Percentiles rank a stretch among this genome's conserved stretches.
These are phyloP conservation scores for Deroplatys truncata DNA, from an alignment of 2,888 invertebrate species.

Conservation along the genomic window DNA sequence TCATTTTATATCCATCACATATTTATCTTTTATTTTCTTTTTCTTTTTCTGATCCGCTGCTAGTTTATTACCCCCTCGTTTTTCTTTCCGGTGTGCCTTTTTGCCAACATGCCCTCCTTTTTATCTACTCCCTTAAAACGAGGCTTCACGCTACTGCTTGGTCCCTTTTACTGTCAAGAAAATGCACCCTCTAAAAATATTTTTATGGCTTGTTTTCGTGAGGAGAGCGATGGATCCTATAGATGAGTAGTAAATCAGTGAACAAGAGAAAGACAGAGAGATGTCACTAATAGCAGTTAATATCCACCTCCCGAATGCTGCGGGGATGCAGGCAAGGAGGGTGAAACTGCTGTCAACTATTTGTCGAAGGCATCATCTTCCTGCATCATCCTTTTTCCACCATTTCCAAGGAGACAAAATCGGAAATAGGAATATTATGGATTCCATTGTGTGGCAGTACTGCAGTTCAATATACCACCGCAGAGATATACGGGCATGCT, in stretches of 20 bases:
- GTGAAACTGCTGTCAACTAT: slow-evolving; percentile 7
- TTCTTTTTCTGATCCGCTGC: no score
- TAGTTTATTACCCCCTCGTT: background rate
- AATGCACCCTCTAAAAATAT: background rate
- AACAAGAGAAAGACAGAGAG: background rate
- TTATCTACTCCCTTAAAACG: background rate
- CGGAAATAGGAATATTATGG: slow-evolving; percentile 13
- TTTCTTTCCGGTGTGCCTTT: background rate
- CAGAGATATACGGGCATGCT: background rate
- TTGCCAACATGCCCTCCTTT: background rate
- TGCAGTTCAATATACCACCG: slow-evolving; percentile 1
- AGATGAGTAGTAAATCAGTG: background rate
- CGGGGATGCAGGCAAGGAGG: background rate
- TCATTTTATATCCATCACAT: no score
- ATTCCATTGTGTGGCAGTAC: background rate
- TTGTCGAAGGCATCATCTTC: background rate
- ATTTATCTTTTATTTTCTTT: no score
- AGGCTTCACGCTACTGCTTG: background rate
- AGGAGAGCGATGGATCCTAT: background rate
- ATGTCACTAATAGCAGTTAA: background rate
- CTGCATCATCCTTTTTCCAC: background rate
- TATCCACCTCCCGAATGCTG: background rate
- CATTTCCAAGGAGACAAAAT: background rate
- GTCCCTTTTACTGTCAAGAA: background rate
- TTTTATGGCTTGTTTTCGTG: background rate